A percentile compares a stretch with the other conserved stretches of the same genome.
Evolutionary conservation across 2,797 vertebrate species (phyloP).

Genomic region (Notolabrus celidotus): DNA sequence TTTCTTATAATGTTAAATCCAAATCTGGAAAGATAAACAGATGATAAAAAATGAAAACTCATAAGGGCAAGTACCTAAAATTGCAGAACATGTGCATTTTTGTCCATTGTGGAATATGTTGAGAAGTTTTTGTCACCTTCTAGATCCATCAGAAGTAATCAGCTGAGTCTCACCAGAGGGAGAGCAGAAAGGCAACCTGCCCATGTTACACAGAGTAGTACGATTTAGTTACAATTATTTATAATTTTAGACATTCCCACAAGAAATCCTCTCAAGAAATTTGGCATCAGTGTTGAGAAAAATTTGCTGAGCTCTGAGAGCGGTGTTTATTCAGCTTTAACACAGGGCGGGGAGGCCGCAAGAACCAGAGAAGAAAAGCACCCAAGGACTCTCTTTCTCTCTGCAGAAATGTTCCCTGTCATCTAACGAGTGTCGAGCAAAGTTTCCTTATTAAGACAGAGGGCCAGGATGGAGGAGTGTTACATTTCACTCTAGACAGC

Average conservation of each 20-base stretch:
- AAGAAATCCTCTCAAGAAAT: conserved; percentile 52
- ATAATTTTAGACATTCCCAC: conserved; percentile 35
- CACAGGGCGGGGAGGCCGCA: conserved; percentile 69
- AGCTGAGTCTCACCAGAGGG: conserved; percentile 21
- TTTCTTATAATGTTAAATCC: too few species aligned
- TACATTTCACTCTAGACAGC: conserved; percentile 70
- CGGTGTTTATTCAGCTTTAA: conserved; percentile 83
- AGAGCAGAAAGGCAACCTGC: conserved; percentile 4
- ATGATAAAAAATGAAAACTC: too few species aligned
- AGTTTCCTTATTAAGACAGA: conserved; percentile 79
- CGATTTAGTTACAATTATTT: conserved; percentile 38
- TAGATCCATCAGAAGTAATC: conserved; percentile 29
- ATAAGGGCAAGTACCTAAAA: too few species aligned
- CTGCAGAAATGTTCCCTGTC: conserved; percentile 65
- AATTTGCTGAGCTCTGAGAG: conserved; percentile 60
- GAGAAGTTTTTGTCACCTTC: too few species aligned
- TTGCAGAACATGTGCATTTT: too few species aligned
- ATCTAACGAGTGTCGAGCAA: conserved; percentile 65
- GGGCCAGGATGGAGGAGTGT: conserved; percentile 63
- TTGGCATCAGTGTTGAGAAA: conserved; percentile 54
- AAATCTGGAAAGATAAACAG: too few species aligned
- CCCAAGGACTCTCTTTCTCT: conserved; percentile 50
- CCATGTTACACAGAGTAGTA: conserved; percentile 15
- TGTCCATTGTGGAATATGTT: too few species aligned
- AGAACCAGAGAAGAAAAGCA: conserved; percentile 56